Evolutionary conservation across 2,888 invertebrate species (phyloP).

Genomic region (Teleogryllus oceanicus): DNA sequence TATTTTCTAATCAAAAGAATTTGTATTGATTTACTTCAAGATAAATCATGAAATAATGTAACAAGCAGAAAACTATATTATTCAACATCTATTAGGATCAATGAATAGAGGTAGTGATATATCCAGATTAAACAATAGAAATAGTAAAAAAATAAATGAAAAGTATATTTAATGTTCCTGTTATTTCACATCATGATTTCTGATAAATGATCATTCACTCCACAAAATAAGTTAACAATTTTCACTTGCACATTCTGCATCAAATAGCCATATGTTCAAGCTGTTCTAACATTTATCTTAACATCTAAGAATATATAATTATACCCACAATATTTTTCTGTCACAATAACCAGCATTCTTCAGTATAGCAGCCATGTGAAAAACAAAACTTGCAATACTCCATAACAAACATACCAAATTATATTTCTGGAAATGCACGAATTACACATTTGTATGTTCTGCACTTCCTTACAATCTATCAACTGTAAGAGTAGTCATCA

Average conservation of each 20-base stretch:
- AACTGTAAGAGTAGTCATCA: background rate
- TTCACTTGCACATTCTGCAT: background rate
- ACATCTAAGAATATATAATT: background rate
- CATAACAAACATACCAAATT: background rate
- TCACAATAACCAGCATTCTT: background rate
- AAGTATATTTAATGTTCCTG: constrained; percentile 1
- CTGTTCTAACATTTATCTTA: constrained; percentile 18
- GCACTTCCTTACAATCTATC: background rate
- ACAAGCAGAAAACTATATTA: background rate
- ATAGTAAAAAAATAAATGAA: constrained; percentile 2
- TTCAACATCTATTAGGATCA: background rate
- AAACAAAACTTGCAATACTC: constrained; percentile 18
- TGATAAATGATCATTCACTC: constrained; percentile 18
- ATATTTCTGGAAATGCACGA: background rate
- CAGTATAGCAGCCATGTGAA: constrained; percentile 18
- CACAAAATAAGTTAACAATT: constrained; percentile 1
- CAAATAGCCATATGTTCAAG: constrained; percentile 18
- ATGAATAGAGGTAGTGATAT: background rate
- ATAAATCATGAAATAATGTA: background rate
- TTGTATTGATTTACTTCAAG: background rate
- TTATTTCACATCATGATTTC: background rate
- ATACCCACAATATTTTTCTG: background rate
- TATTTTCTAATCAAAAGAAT: background rate
- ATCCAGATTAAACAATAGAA: background rate
- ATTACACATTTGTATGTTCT: background rate